Evolutionary conservation across 2,113 vertebrate genomes (phyloP).

Genomic region (Cercocebus atys): DNA sequence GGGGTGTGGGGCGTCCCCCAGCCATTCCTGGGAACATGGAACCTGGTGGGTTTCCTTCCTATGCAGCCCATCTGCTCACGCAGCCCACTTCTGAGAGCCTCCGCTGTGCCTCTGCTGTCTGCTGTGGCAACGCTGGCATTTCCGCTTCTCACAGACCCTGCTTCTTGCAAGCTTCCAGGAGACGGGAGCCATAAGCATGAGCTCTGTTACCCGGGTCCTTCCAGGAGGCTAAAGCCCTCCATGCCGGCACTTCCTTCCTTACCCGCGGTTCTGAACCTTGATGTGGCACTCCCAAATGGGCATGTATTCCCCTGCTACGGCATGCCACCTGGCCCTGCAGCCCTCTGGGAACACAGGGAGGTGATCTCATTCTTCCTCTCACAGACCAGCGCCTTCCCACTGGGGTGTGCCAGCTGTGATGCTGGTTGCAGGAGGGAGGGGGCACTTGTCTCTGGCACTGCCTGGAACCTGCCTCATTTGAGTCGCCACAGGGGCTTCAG

Average conservation of each 20-base stretch:
- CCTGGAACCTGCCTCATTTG: fast-evolving
- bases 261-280: neutral
- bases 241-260: neutral
- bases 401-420: neutral
- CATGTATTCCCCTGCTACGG: too few species aligned
- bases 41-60: neutral
- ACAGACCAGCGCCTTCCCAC: neutral
- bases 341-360: neutral
- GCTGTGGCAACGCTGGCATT: neutral
- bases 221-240: neutral
- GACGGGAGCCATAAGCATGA: neutral
- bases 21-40: neutral
- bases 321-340: neutral
- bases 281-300: too few species aligned
- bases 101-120: neutral
- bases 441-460: too few species aligned
- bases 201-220: neutral
- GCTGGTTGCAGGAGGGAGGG: neutral
- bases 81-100: neutral
- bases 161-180: neutral
- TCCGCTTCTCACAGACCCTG: fast-evolving
- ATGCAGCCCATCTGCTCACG: fast-evolving
- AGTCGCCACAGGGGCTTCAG: fast-evolving
- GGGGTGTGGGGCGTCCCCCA: neutral
- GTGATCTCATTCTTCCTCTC: neutral